These are phyloP conservation scores for Microcaecilia unicolor DNA, from an alignment of 2,797 vertebrate species.

Conservation along the genomic window DNA sequence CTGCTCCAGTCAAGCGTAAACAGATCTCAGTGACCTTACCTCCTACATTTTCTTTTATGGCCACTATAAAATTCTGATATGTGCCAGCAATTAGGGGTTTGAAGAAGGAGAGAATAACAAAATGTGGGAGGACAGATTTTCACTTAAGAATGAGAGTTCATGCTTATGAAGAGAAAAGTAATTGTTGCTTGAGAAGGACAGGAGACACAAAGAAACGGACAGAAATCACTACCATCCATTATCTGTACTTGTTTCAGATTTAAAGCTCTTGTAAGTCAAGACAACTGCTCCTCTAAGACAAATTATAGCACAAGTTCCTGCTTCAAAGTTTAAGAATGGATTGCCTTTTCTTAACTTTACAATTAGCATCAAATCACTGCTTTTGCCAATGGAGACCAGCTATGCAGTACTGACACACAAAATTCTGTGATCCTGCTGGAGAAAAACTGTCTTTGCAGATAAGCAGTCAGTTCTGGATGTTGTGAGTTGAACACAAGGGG, in stretches of 20 bases:
- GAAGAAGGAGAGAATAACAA: constrained; percentile 12
- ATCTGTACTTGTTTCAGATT: background rate
- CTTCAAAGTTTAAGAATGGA: no score
- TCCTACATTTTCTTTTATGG: constrained; percentile 22
- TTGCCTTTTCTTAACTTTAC: no score
- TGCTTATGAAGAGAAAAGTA: constrained; percentile 11
- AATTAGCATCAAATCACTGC: no score
- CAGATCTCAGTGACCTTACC: constrained; percentile 12
- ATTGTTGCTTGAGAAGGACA: constrained; percentile 4
- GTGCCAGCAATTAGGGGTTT: constrained; percentile 14
- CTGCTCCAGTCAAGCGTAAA: constrained; percentile 12
- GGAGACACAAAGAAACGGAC: background rate
- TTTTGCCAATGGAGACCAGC: no score
- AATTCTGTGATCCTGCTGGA: no score
- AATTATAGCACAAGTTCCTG: background rate
- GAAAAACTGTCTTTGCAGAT: no score
- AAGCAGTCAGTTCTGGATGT: no score
- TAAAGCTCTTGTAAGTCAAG: background rate
- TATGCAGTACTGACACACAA: no score
- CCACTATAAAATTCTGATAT: constrained; percentile 17
- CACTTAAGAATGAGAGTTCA: constrained; percentile 9
- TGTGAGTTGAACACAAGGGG: no score
- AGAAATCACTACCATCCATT: background rate
- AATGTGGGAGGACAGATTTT: constrained; percentile 13
- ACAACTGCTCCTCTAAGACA: background rate